Base-by-base conservation (phyloP, 2,113 vertebrate species). In the Hymenochirus boettgeri region DNA sequence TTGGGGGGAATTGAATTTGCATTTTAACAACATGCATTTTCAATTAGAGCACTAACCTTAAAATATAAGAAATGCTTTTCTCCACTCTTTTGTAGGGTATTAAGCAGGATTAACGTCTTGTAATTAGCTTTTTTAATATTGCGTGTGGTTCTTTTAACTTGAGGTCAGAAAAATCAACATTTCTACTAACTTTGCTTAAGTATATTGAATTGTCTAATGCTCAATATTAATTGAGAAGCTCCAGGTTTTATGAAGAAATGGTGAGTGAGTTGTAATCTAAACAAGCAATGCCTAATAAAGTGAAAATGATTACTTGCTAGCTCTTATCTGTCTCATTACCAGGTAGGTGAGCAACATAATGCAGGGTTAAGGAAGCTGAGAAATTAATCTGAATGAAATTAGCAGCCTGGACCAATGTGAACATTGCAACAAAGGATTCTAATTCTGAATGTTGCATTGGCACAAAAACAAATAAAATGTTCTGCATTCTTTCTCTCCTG, bases 171-270 rank as follows among this genome's bases (percentile, higher is more conserved):
- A 85, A 85, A 76, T 83, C 76, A 82, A 77, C 83, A 83, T 88
- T 87, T 86, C 76, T 89, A 81, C 82, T 81, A 82, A 82, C 79
- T 89, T 88, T 85, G 81, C 87, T 86, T 87, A 84, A 89, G 86
- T 88, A 82, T 83, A 84, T 88, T 87, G 86, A 86, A 83, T 85
- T 81, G 86, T 84, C 85, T 83, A 86, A 84, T 85, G 87, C 84
- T 76, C 86, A 84, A 84, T 85, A 84, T 87, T 86, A 86, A 88
- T 84, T 85, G 85, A 87, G 72, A 45, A 57, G 39, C 74, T 78
- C 77, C 77, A 74, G 80, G 77, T 83, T 77, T 77, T 79, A 77
- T 73, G 81, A 82, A 73, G 75, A 74, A 74, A 78, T 22, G 79
- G 82, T 78, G 74, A 80, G 72, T 73, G 75, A 75, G 73, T 72